A percentile compares a stretch with the other conserved stretches of the same genome.
Conservation (phyloP, 2,888 invertebrate genomes). For the Altica lythri region DNA sequence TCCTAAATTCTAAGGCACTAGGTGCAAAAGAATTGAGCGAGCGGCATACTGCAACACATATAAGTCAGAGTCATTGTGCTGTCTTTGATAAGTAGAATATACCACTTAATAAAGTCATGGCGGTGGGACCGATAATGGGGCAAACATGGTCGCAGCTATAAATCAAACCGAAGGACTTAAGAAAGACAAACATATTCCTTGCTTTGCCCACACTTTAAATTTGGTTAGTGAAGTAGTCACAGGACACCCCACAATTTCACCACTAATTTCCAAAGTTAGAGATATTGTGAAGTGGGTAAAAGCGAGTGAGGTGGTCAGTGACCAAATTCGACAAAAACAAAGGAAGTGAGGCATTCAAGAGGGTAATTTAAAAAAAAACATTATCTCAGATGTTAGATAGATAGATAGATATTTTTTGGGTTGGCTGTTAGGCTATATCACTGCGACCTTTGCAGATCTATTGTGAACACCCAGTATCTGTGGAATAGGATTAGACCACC, state of each 20-base stretch:
- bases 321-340: slow-evolving; percentile 19
- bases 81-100: slow-evolving; percentile 2
- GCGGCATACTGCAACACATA: background rate
- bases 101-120: slow-evolving; percentile 21
- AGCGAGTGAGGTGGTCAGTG: slow-evolving; percentile 20
- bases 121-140: slow-evolving; percentile 34
- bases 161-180: slow-evolving; percentile 23
- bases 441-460: too few relatives aligned
- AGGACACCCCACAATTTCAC: background rate
- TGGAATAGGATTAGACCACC: too few relatives aligned
- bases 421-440: too few relatives aligned
- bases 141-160: slow-evolving; percentile 35
- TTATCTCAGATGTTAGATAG: too few relatives aligned
- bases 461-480: too few relatives aligned
- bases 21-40: too few relatives aligned
- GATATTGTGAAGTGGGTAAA: slow-evolving; percentile 18
- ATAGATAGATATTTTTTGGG: too few relatives aligned
- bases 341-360: slow-evolving; percentile 9
- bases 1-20: too few relatives aligned
- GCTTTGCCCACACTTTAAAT: slow-evolving; percentile 36
- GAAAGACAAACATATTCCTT: slow-evolving; percentile 33
- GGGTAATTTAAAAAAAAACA: slow-evolving; percentile 15
- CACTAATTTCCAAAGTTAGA: slow-evolving; percentile 18
- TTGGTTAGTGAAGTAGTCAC: slow-evolving; percentile 14
- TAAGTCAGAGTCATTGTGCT: background rate